Conservation (phyloP, 2,888 invertebrate species). For the Priocnemis perturbator region DNA sequence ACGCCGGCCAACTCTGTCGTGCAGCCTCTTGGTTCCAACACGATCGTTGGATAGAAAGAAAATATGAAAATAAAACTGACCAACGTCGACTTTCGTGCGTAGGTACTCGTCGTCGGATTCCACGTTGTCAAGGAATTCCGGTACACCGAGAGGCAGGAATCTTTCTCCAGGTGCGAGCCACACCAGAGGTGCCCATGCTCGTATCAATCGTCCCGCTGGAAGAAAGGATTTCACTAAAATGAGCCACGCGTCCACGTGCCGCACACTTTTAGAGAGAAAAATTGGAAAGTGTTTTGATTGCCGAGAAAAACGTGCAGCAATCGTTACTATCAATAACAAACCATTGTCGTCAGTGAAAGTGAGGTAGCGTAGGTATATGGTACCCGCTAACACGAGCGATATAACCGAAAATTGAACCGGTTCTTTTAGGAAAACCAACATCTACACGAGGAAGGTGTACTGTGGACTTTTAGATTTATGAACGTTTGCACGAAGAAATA, state of each 20-base stretch:
- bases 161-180: constrained; percentile 82
- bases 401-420: too few relatives aligned
- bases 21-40: too few relatives aligned
- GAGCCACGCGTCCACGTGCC: neutral
- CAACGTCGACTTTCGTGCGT: constrained; percentile 62
- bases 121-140: constrained; percentile 80
- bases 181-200: constrained; percentile 81
- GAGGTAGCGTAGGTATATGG: too few relatives aligned
- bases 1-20: neutral
- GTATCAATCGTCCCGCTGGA: constrained; percentile 74
- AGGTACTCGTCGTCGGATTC: constrained; percentile 64
- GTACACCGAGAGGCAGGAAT: constrained; percentile 80
- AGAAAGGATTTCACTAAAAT: neutral
- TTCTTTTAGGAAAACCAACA: too few relatives aligned
- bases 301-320: neutral
- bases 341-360: too few relatives aligned
- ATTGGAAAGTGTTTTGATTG: neutral
- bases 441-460: too few relatives aligned
- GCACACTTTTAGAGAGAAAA: neutral
- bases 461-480: too few relatives aligned
- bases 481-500: too few relatives aligned
- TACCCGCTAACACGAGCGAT: too few relatives aligned
- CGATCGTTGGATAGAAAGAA: too few relatives aligned
- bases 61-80: constrained; percentile 59
- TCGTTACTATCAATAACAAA: too few relatives aligned